Evolutionary conservation across 2,113 vertebrate species (phyloP).

Genomic region (Dipodomys spectabilis): DNA sequence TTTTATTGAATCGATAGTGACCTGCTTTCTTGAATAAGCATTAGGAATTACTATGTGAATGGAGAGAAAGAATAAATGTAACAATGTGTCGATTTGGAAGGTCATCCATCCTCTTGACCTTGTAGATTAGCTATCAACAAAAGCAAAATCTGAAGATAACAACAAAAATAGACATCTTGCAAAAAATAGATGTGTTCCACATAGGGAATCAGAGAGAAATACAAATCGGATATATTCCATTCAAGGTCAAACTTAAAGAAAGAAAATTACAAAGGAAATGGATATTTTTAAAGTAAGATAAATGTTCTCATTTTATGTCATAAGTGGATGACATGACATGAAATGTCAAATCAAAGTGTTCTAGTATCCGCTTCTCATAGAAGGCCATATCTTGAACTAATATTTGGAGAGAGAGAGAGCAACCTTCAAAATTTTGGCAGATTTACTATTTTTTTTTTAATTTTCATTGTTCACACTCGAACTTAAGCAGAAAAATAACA

Average conservation of each 20-base stretch:
- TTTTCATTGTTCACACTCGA: constrained; percentile 70
- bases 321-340: neutral
- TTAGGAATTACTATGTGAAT: neutral
- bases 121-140: neutral
- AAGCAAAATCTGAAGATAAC: neutral
- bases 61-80: neutral
- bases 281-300: neutral
- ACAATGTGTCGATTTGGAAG: neutral
- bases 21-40: neutral
- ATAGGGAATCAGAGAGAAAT: neutral
- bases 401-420: neutral
- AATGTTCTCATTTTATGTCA: constrained; percentile 23
- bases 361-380: neutral
- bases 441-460: constrained; percentile 30
- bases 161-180: neutral
- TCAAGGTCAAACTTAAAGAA: constrained; percentile 35
- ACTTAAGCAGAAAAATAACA: constrained; percentile 57
- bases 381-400: neutral
- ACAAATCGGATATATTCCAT: neutral
- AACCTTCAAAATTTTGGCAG: constrained; percentile 21
- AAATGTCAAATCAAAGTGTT: neutral
- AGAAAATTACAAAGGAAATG: constrained; percentile 30
- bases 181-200: neutral
- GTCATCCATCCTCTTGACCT: neutral
- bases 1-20: constrained; percentile 5